phyloP scores from a whole-genome alignment of 2,888 invertebrate genomes.

The Argyra leucocephala region DNA sequence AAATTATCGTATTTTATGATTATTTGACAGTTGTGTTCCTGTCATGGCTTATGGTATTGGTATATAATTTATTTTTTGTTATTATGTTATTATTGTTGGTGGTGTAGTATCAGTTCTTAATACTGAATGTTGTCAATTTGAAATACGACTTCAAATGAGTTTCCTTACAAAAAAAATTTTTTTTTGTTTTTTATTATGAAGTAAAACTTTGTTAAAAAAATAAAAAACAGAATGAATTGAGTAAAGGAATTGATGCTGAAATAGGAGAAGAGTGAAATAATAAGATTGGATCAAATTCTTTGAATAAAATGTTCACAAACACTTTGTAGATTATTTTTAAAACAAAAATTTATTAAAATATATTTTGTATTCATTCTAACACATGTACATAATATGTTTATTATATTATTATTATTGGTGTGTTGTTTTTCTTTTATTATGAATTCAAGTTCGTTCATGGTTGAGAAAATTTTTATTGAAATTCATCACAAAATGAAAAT shows the following conservation, averaged over 20 bases:
- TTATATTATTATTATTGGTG: background rate
- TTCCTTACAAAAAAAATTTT: too few species aligned
- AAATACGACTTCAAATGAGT: too few species aligned
- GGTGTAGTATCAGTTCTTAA: too few species aligned
- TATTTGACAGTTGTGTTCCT: too few species aligned
- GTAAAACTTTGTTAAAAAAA: too few species aligned
- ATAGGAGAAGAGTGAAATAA: background rate
- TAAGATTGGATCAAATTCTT: background rate
- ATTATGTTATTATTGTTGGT: too few species aligned
- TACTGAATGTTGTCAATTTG: too few species aligned
- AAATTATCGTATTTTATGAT: too few species aligned
- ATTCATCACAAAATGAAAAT: background rate
- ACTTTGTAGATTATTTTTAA: background rate
- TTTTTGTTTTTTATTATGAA: too few species aligned
- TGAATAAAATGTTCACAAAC: background rate
- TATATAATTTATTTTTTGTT: too few species aligned
- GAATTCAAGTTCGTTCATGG: background rate
- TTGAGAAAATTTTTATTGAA: background rate
- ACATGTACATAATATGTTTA: background rate
- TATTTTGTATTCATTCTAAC: background rate
- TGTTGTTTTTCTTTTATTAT: background rate
- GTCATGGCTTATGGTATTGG: too few species aligned
- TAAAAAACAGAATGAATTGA: too few species aligned
- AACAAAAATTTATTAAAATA: background rate
- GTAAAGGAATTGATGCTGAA: background rate